Evolutionary conservation across 2,888 invertebrate genomes (phyloP), one percentile per base, ranked within the genome.

Genomic region (Neuroscelio doddi): DNA sequence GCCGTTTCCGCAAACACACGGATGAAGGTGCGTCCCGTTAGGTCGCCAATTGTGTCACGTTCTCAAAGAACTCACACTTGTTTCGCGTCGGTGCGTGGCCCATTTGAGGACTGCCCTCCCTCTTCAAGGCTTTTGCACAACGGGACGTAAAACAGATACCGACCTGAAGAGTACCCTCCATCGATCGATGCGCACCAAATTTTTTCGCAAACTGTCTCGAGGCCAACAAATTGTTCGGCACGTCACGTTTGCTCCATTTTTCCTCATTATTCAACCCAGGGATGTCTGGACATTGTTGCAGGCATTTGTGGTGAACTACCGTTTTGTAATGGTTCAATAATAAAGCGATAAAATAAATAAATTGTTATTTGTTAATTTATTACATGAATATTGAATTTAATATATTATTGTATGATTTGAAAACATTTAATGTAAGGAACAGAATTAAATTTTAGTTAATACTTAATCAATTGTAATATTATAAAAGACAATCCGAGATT

Each of bases 1-100:
- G 70, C 63, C 71, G 72, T 75, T 82, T 82, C 82, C 82, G 82
- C 81, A 81, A 82, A 82, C 80, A 82, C 69, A 74, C 64, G 67
- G 71, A 72, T n/a, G n/a, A n/a, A 71, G 66, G 63, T 68, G 58
- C 53, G 72, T 80, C 70, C 80, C 80, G 80, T 80, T 80, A 80
- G 78, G 80, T 79, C 73, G 36, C 49, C 72, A 61, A 75, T 77
- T 74, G 74, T 76, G 59, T 59, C 63, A 57, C 56, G 46, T 27
- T 59, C 45, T 51, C 32, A 24, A 45, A 49, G 32, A 63, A 50
- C 59, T 44, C 36, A 21, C 64, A 68, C 68, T 68, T 68, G 63
- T 50, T 53, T 57, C 47, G 58, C 30, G 41, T 30, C 32, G 44
- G 45, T 58, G 10, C 62, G 32, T 44, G 56, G 50, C 32, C 42